Evolutionary conservation across 2,888 invertebrate species (phyloP).

Genomic region (Dicycla oo): DNA sequence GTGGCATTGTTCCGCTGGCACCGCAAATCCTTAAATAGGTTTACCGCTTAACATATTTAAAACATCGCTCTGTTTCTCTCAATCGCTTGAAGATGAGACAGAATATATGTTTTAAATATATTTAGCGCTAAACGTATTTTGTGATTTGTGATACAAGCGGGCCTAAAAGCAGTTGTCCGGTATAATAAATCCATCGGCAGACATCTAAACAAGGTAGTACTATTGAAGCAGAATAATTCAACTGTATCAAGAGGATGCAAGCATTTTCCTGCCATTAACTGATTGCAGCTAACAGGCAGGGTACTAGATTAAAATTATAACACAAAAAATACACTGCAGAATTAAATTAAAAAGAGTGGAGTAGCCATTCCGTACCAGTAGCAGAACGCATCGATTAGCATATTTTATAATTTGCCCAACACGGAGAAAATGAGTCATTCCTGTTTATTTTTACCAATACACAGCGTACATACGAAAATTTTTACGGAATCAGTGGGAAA

Average conservation of each 20-base stretch:
- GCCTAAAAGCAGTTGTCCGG: neutral
- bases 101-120: neutral
- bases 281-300: neutral
- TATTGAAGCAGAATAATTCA: constrained; percentile 4
- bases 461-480: neutral
- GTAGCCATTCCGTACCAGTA: neutral
- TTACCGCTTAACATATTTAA: neutral
- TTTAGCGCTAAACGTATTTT: neutral
- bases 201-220: neutral
- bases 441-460: constrained; percentile 13
- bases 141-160: too few relatives aligned
- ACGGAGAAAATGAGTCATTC: constrained; percentile 19
- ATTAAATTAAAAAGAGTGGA: neutral
- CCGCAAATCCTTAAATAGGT: neutral
- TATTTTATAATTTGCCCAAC: constrained; percentile 15
- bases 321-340: neutral
- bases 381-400: constrained; percentile 1
- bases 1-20: neutral
- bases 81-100: neutral
- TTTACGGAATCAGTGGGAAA: constrained; percentile 12
- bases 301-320: neutral
- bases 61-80: neutral
- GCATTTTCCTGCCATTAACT: constrained; percentile 3
- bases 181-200: neutral
- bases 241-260: constrained; percentile 9